Base-by-base conservation (phyloP, 2,888 invertebrate species). In the Hypomecis atomaria region DNA sequence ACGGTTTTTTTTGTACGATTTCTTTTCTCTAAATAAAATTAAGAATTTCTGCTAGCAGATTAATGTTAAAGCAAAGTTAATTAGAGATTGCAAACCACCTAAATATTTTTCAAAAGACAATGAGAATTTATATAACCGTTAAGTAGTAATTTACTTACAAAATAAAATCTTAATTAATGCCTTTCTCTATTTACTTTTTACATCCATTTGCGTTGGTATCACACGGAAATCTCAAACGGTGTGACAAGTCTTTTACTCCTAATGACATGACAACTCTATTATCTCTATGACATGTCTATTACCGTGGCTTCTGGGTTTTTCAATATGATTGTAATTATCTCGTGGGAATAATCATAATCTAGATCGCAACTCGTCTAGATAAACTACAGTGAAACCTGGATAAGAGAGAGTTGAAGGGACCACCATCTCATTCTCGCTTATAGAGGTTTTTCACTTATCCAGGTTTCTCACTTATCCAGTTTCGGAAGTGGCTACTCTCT, bases 271-370 rank as follows among this genome's bases (percentile, higher is more conserved):
- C 36, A 52, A 52, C 47, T 59, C 23, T 49, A 52, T 58, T 64
- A 64, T 64, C 49, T 59, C 5, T 59, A 58, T 58, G 63, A 57
- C 52, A 65, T 57, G 55, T 60, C 64, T 56, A 64, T 65, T 65
- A 65, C 47, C 53, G 42, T 37, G 13, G 45, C 59, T 49, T 23
- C 47, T 56, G 42, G 72, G 70, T 85, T 84, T 84, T 87, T 85
- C 85, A 85, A 83, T 86, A 84, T 72, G 70, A 65, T 69, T 79
- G 76, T 81, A 84, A 87, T 86, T 86, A 85, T 81, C 79, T 81
- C 81, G 78, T 86, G 87, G 85, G 88, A 88, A 87, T 74, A 73
- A 71, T 74, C 72, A 76, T 77, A 75, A 82, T 80, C 74, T 77
- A 74, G 71, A 77, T 76, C 66, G 71, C 38, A 47, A 61, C 59